Conservation (phyloP, 2,888 invertebrate genomes). For the Cephus pulcher region DNA sequence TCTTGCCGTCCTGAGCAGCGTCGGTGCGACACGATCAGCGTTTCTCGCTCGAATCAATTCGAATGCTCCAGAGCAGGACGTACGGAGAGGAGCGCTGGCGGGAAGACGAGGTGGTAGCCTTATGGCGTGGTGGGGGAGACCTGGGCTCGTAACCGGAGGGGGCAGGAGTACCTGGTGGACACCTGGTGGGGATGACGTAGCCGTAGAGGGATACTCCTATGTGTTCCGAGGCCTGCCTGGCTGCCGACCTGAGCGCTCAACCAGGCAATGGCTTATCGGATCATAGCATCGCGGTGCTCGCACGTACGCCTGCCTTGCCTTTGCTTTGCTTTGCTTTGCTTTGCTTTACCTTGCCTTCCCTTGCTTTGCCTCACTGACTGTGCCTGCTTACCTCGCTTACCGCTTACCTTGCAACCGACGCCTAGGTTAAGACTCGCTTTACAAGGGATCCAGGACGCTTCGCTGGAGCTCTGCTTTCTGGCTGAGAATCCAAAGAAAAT, state of each 20-base stretch:
- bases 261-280: slow-evolving; percentile 48
- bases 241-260: neutral
- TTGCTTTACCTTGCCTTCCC: neutral
- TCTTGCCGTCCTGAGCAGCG: neutral
- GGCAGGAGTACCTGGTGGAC: slow-evolving; percentile 27
- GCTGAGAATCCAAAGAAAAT: neutral
- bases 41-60: neutral
- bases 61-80: neutral
- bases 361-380: neutral
- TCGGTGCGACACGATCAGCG: neutral
- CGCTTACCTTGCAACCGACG: neutral
- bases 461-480: neutral
- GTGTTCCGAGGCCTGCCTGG: neutral
- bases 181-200: neutral
- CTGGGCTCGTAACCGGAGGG: slow-evolving; percentile 27
- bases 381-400: neutral
- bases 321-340: neutral
- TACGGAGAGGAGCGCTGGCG: neutral
- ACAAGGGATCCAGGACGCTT: neutral
- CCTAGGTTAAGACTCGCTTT: neutral
- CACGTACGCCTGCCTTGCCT: slow-evolving; percentile 43
- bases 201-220: neutral
- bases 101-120: slow-evolving; percentile 1
- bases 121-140: neutral
- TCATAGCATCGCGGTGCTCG: slow-evolving; percentile 55